Conservation (phyloP, 2,888 invertebrate species). For the Andrena haemorrhoa region DNA sequence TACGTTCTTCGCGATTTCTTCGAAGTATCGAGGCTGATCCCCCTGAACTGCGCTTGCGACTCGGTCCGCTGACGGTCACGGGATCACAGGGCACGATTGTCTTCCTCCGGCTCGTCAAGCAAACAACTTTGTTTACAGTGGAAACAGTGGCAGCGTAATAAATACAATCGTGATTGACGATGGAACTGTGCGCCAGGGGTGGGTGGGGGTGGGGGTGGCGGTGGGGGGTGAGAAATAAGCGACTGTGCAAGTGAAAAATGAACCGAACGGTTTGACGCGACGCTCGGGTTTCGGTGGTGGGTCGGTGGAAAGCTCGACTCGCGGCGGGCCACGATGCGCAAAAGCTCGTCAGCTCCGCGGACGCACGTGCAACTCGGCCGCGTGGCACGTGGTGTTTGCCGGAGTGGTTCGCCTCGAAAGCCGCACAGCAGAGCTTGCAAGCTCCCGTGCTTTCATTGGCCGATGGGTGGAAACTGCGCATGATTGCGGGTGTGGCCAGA, state of each 20-base stretch:
- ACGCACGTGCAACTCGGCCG: slow-evolving; percentile 83
- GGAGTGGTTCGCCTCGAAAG: slow-evolving; percentile 79
- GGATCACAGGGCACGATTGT: not conserved
- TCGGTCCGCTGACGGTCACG: not conserved
- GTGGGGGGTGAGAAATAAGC: not conserved
- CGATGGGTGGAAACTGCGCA: slow-evolving; percentile 83
- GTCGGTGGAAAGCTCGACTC: slow-evolving; percentile 31
- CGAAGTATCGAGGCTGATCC: not conserved
- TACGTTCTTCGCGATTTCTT: slow-evolving; percentile 27
- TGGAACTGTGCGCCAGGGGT: not conserved
- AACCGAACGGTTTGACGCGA: slow-evolving; percentile 46
- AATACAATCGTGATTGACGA: not conserved
- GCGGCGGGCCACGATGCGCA: slow-evolving; percentile 53
- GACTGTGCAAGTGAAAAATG: slow-evolving; percentile 1
- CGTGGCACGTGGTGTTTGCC: slow-evolving; percentile 84
- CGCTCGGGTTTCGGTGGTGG: slow-evolving; percentile 35
- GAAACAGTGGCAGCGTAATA: too few relatives aligned
- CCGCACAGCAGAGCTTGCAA: slow-evolving; percentile 78
- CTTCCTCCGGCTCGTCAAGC: not conserved
- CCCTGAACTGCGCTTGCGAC: not conserved
- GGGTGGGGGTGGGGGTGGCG: not conserved
- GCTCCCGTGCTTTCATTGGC: slow-evolving; percentile 81
- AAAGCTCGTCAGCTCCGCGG: slow-evolving; percentile 73
- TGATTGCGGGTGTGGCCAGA: slow-evolving; percentile 81
- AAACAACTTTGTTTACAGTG: slow-evolving; percentile 6